Percentiles rank a stretch among this genome's conserved stretches.
phyloP scores from a whole-genome alignment of 2,888 invertebrate genomes.

The Pseudanteris insignis region DNA sequence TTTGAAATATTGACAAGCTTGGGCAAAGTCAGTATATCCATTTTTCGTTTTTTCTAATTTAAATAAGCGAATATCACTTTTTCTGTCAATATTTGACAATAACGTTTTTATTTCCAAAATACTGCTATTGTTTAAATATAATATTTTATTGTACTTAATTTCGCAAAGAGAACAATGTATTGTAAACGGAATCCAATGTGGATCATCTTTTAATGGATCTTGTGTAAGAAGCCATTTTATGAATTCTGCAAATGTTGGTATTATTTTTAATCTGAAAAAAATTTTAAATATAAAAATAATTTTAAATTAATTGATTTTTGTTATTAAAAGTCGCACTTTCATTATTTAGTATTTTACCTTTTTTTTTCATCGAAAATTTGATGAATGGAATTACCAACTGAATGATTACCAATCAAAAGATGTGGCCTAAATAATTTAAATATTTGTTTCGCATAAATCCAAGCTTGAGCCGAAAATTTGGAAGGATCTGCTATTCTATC shows the following conservation, averaged over 20 bases:
- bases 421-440: conserved; percentile 60
- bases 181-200: conserved; percentile 62
- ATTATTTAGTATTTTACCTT: conserved; percentile 54
- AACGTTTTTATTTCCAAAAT: conserved; percentile 52
- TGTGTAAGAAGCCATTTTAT: conserved; percentile 57
- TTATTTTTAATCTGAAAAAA: conserved; percentile 54
- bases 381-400: conserved; percentile 49
- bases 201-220: conserved; percentile 54
- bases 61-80: conserved; percentile 46
- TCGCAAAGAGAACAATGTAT: conserved; percentile 60
- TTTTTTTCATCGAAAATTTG: conserved; percentile 55
- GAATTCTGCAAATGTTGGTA: conserved; percentile 63
- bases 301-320: not conserved
- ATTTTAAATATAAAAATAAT: too few relatives aligned
- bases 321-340: not conserved
- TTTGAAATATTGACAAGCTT: conserved; percentile 60
- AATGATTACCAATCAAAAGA: conserved; percentile 54
- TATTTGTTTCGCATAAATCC: conserved; percentile 61
- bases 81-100: conserved; percentile 47
- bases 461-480: conserved; percentile 61
- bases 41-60: conserved; percentile 51
- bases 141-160: conserved; percentile 56
- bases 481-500: conserved; percentile 63
- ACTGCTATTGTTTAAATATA: conserved; percentile 58
- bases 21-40: conserved; percentile 54